phyloP scores from a whole-genome alignment of 2,888 invertebrate genomes.

The Eristalinus aeneus region DNA sequence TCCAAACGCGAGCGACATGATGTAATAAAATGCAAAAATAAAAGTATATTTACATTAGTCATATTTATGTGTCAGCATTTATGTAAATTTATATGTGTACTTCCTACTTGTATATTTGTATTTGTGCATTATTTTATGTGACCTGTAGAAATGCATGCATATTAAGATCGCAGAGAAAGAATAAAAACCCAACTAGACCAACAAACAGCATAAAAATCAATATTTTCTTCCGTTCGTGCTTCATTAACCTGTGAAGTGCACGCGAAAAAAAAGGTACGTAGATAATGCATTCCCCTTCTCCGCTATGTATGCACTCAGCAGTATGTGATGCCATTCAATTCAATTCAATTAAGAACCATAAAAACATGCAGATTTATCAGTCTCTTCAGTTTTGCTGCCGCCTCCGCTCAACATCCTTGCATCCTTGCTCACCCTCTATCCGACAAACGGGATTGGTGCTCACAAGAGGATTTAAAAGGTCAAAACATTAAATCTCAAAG shows the following conservation, averaged over 20 bases:
- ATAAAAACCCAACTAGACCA: conserved; percentile 1
- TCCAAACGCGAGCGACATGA: conserved; percentile 31
- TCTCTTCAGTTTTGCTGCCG: conserved; percentile 1
- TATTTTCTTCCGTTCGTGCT: conserved; percentile 61
- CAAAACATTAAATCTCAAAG: conserved; percentile 59
- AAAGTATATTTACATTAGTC: conserved; percentile 67
- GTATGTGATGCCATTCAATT: conserved; percentile 55
- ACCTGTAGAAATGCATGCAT: conserved; percentile 66
- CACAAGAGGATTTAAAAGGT: conserved; percentile 47
- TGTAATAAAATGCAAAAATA: conserved; percentile 67
- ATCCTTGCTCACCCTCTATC: neutral
- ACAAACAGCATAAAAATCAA: conserved; percentile 47
- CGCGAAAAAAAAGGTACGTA: neutral
- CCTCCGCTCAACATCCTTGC: conserved; percentile 31
- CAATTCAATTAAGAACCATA: conserved; percentile 65
- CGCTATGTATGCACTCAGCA: conserved; percentile 25
- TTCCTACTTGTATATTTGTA: conserved; percentile 45
- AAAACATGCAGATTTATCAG: conserved; percentile 52
- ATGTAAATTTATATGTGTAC: conserved; percentile 9
- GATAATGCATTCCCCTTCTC: conserved; percentile 28
- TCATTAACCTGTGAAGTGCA: conserved; percentile 59
- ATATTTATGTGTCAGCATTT: conserved; percentile 53
- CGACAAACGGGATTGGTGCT: neutral
- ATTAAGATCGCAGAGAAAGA: conserved; percentile 52
- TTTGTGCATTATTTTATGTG: conserved; percentile 46